Evolutionary conservation across 2,113 vertebrate species (phyloP), one percentile per base, ranked within the genome.

Genomic region (Muntiacus reevesi): DNA sequence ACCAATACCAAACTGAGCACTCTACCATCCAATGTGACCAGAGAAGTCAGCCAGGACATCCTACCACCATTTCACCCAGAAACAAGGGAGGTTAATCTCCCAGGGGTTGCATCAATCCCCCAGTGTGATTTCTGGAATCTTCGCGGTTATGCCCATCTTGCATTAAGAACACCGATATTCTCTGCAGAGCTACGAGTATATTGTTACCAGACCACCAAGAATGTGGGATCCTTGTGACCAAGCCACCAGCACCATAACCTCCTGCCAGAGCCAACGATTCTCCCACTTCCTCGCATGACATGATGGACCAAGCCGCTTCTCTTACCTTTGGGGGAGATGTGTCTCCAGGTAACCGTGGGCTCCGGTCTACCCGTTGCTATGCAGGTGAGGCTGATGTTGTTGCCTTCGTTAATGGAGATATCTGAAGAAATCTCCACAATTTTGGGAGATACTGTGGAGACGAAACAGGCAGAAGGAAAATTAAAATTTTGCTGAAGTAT

Each of bases 361-460:
- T 99, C 99, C 27, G 99, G 99, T 97, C 99, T 99, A 91, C 99
- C 99, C 0, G 99, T 99, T 17, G 99, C 99, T 98, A 99, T 99
- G 98, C 99, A 99, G 99, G 99, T 99, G 76, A 99, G 99, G 97
- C 99, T 99, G 98, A 99, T 99, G 1, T 99, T 99, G 98, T 99
- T 99, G 0, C 99, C 99, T 98, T 99, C 99, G 0, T 99, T 99
- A 98, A 99, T 99, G 59, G 99, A 99, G 98, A 99, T 98, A 98
- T 99, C 99, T 55, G 99, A 99, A 92, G 99, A 99, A 98, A 99
- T 99, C 98, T 99, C 99, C 7, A 98, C 99, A 98, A 99, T 99
- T 99, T 99, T 99, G 27, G 99, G 99, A 92, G 99, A 99, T 94
- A 99, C 99, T 99, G 99, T 74, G 98, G 98, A n/a, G 96, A 99